Conservation (phyloP, 2,888 invertebrate species). For the Andrena marginata region DNA sequence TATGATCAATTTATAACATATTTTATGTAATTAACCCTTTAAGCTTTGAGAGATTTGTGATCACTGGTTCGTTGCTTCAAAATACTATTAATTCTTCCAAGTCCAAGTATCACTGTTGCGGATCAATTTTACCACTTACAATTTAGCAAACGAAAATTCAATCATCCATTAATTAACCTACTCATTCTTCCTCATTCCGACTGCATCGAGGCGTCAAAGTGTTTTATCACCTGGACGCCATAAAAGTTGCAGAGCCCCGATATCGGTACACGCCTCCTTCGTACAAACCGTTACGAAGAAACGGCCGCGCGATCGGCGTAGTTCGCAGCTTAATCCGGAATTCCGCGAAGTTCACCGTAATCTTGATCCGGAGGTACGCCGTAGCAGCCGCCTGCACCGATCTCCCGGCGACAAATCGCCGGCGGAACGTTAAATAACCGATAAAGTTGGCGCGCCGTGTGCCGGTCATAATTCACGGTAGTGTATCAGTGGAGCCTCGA, state of each 20-base stretch:
- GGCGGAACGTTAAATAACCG: conserved; percentile 74
- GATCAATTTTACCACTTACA: no score
- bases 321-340: conserved; percentile 40
- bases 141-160: neutral
- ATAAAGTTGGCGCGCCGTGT: conserved; percentile 74
- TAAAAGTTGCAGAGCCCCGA: conserved; percentile 7
- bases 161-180: neutral
- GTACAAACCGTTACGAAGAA: neutral
- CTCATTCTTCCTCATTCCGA: neutral
- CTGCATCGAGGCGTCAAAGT: neutral
- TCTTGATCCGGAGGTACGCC: conserved; percentile 32
- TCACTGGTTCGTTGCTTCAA: neutral
- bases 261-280: conserved; percentile 3
- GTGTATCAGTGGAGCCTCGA: conserved; percentile 34
- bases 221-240: conserved; percentile 4
- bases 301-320: neutral
- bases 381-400: conserved; percentile 24
- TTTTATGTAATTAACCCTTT: no score
- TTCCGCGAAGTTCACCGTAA: conserved; percentile 54
- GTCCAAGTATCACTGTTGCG: no score
- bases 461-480: conserved; percentile 69
- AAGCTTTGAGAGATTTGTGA: no score
- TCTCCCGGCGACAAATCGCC: conserved; percentile 58
- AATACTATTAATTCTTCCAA: neutral
- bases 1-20: no score